Conservation (phyloP, 2,888 invertebrate species). For the Yponomeuta malinellus region DNA sequence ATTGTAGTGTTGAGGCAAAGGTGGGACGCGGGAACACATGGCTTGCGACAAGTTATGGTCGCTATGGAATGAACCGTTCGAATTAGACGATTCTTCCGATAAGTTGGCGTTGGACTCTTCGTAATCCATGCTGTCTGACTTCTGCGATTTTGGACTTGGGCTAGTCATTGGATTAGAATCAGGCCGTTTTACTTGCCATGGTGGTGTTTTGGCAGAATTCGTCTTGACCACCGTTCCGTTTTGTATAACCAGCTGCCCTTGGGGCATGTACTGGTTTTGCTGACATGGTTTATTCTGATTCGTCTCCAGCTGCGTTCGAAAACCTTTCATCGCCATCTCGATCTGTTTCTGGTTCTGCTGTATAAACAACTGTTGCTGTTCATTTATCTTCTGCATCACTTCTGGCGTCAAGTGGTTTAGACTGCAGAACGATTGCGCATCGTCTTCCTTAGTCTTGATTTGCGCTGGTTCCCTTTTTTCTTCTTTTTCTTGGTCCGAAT, state of each 20-base stretch:
- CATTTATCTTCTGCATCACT: constrained; percentile 74
- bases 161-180: constrained; percentile 49
- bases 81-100: constrained; percentile 53
- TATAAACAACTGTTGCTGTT: constrained; percentile 75
- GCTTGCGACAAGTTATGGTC: constrained; percentile 60
- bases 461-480: constrained; percentile 49
- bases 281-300: constrained; percentile 42
- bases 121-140: constrained; percentile 51
- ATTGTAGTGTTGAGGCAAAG: constrained; percentile 80
- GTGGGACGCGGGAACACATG: constrained; percentile 82
- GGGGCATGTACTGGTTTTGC: constrained; percentile 52
- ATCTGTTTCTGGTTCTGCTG: constrained; percentile 73
- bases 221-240: constrained; percentile 69
- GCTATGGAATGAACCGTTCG: constrained; percentile 47
- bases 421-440: constrained; percentile 64
- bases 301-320: constrained; percentile 49
- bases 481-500: constrained; percentile 46
- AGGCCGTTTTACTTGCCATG: constrained; percentile 73
- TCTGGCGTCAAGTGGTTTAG: constrained; percentile 68
- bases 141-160: constrained; percentile 51
- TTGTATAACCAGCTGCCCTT: constrained; percentile 63
- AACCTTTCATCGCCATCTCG: constrained; percentile 72
- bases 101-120: constrained; percentile 52
- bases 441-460: constrained; percentile 48
- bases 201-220: constrained; percentile 73